phyloP scores from a whole-genome alignment of 2,888 invertebrate genomes.

The Subacronicta megacephala region DNA sequence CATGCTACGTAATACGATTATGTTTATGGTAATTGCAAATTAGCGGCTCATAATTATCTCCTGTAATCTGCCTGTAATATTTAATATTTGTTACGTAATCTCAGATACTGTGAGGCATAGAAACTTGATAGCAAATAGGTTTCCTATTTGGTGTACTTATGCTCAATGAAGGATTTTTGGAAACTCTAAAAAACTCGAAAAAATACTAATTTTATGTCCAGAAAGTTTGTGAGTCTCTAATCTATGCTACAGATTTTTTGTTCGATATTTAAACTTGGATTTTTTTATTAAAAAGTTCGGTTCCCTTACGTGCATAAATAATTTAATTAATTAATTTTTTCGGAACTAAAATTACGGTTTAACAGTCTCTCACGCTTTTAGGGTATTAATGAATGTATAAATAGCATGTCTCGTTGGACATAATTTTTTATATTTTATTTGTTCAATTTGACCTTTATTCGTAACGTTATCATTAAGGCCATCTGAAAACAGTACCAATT shows the following conservation, averaged over 20 bases:
- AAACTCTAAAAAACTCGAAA: no score
- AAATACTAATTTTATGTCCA: conserved; percentile 4
- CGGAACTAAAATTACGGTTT: conserved; percentile 13
- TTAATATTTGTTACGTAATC: no score
- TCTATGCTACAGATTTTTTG: neutral
- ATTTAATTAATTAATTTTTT: conserved; percentile 1
- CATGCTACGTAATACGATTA: neutral
- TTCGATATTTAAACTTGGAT: conserved; percentile 23
- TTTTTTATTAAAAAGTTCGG: conserved; percentile 4
- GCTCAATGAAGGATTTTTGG: no score
- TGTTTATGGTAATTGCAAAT: conserved; percentile 34
- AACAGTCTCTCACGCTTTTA: conserved; percentile 21
- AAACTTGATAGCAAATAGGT: no score
- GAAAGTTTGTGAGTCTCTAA: neutral
- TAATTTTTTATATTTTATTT: conserved; percentile 39
- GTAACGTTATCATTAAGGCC: conserved; percentile 36
- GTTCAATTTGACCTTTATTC: conserved; percentile 35
- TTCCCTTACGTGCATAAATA: no score
- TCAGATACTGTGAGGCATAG: no score
- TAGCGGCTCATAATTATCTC: conserved; percentile 1
- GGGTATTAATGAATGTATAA: conserved; percentile 44
- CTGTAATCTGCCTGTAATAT: no score
- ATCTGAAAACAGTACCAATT: conserved; percentile 25
- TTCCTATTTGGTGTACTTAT: no score
- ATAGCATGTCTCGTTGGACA: conserved; percentile 40